Evolutionary conservation across 2,113 vertebrate genomes (phyloP).

Genomic region (Zosterops lateralis): DNA sequence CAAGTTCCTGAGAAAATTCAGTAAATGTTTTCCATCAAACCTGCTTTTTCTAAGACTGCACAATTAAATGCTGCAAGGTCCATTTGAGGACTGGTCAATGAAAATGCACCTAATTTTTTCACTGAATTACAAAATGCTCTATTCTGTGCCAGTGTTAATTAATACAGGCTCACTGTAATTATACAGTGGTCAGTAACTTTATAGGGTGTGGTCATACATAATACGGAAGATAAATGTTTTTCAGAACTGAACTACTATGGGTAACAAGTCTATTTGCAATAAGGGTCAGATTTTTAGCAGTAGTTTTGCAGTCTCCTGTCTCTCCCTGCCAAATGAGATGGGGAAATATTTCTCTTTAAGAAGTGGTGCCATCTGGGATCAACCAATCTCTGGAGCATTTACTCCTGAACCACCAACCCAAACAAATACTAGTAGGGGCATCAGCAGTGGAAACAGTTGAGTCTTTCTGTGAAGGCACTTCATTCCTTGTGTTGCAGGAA

Average conservation of each 20-base stretch:
- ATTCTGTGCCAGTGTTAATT: not conserved
- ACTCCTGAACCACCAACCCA: not conserved
- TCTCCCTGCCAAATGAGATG: not conserved
- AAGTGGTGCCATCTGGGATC: not conserved
- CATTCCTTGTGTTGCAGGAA: not conserved
- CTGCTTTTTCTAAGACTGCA: not conserved
- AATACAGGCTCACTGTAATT: not conserved
- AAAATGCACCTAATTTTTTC: not conserved
- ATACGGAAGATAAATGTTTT: not conserved
- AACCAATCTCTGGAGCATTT: not conserved
- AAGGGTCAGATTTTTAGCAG: not conserved
- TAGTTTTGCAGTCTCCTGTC: not conserved
- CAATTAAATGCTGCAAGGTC: not conserved
- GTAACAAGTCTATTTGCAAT: not conserved
- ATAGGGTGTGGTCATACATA: not conserved
- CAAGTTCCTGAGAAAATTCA: not conserved
- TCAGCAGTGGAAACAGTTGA: not conserved
- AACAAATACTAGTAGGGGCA: not conserved
- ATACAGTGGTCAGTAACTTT: not conserved
- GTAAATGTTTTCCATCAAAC: not conserved
- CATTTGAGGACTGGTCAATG: not conserved
- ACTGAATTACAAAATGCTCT: not conserved
- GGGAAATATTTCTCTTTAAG: not conserved
- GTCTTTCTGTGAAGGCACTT: not conserved
- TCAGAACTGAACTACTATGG: not conserved